Percentiles rank a stretch among this genome's conserved stretches.
Conservation (phyloP, 1,140 invertebrate species). For the Drosophila pseudoobscura region DNA sequence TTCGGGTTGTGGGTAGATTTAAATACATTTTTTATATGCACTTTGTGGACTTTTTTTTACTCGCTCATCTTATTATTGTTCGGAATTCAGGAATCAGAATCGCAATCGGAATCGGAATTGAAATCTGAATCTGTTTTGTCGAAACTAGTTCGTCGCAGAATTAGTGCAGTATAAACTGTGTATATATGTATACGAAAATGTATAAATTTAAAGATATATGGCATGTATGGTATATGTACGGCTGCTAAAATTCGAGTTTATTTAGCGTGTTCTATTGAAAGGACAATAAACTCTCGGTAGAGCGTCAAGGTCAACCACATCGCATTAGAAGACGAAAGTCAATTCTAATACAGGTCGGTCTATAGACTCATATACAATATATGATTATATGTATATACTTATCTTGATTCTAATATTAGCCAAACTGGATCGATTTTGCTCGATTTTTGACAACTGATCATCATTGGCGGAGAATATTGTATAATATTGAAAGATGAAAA, state of each 20-base stretch:
- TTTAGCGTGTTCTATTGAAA: slow-evolving; percentile 82
- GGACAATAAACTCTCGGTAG: slow-evolving; percentile 77
- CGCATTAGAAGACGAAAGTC: slow-evolving; percentile 62
- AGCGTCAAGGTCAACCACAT: slow-evolving; percentile 75
- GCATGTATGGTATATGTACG: slow-evolving; percentile 9
- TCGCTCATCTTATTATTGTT: slow-evolving; percentile 16
- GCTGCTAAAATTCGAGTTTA: slow-evolving; percentile 58
- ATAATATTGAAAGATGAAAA: no score
- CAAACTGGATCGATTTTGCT: slow-evolving; percentile 3
- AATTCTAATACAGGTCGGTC: slow-evolving; percentile 32
- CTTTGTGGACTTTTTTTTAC: slow-evolving; percentile 51
- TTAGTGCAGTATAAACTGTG: slow-evolving; percentile 74
- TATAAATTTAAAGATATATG: slow-evolving; percentile 2
- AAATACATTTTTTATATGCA: slow-evolving; percentile 76
- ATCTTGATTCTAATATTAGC: slow-evolving; percentile 20
- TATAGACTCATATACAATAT: neutral
- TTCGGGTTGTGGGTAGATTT: slow-evolving; percentile 40
- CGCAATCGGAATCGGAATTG: slow-evolving; percentile 31
- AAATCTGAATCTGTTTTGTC: slow-evolving; percentile 27
- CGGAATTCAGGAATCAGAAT: slow-evolving; percentile 50
- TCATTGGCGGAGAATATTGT: no score
- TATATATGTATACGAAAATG: slow-evolving; percentile 37
- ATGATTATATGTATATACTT: neutral
- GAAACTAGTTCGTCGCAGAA: slow-evolving; percentile 72
- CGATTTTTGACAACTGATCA: no score